phyloP scores from a whole-genome alignment of 2,888 invertebrate genomes.

The Magallana nippona region DNA sequence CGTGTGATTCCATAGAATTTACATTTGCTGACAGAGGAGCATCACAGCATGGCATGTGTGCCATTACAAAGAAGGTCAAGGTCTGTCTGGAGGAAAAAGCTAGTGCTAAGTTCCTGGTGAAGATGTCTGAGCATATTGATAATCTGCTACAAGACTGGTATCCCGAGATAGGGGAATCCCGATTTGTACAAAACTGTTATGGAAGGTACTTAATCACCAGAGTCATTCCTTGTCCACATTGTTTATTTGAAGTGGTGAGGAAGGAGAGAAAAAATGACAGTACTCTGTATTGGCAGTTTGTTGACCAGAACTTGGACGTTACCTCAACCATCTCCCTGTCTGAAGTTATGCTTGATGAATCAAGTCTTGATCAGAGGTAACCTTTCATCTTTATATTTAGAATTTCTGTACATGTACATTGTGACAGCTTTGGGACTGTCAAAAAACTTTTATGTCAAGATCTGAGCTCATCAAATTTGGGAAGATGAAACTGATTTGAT shows the following conservation, averaged over 20 bases:
- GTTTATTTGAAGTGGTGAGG: constrained; percentile 82
- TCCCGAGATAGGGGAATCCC: constrained; percentile 92
- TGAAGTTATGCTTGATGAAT: neutral
- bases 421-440: too few relatives aligned
- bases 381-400: neutral
- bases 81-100: constrained; percentile 69
- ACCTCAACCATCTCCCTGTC: constrained; percentile 10
- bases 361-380: neutral
- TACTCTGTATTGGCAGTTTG: constrained; percentile 47
- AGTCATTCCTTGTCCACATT: constrained; percentile 94
- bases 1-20: constrained; percentile 66
- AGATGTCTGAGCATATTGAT: constrained; percentile 97
- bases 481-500: too few relatives aligned
- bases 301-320: constrained; percentile 31
- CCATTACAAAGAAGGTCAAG: constrained; percentile 41
- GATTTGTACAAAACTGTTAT: constrained; percentile 98
- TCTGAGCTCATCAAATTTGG: too few relatives aligned
- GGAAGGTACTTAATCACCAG: constrained; percentile 96
- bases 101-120: constrained; percentile 81
- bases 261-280: constrained; percentile 46
- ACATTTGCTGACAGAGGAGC: constrained; percentile 55
- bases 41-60: constrained; percentile 35
- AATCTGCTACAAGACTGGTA: constrained; percentile 98
- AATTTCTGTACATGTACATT: neutral
- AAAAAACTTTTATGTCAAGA: too few relatives aligned